A percentile compares a stretch with the other conserved stretches of the same genome.
These are phyloP conservation scores for Anhinga anhinga DNA, from an alignment of 2,113 vertebrate species.

Conservation along the genomic window DNA sequence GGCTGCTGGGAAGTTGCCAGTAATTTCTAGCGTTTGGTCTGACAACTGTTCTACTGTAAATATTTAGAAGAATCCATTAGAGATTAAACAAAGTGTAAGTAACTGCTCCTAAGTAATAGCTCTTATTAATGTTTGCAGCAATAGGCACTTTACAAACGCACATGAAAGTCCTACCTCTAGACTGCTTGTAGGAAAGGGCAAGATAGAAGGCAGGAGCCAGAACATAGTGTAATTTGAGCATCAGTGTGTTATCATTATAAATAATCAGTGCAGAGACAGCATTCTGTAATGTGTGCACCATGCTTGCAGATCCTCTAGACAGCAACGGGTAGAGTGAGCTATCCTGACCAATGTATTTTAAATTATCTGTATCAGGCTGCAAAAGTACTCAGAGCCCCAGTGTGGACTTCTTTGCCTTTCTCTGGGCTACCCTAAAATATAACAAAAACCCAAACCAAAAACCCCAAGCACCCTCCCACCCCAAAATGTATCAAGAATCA, in stretches of 20 bases:
- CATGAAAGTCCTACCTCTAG: background rate
- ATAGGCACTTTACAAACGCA: background rate
- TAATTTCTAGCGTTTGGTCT: conserved; percentile 67
- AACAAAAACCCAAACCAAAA: background rate
- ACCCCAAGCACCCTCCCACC: background rate
- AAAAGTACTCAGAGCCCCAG: background rate
- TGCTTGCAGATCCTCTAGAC: conserved; percentile 11
- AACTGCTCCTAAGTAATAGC: conserved; percentile 70
- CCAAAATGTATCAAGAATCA: background rate
- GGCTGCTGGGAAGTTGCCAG: conserved; percentile 47
- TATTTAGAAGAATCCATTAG: conserved; percentile 77
- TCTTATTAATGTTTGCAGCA: conserved; percentile 66
- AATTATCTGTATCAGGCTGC: background rate
- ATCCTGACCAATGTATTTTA: background rate
- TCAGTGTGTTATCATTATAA: conserved; percentile 50
- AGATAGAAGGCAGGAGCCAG: conserved; percentile 21
- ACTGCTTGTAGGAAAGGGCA: background rate
- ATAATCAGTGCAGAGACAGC: conserved; percentile 35
- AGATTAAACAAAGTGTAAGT: conserved; percentile 77
- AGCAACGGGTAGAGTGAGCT: background rate
- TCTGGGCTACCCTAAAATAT: background rate
- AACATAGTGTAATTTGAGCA: conserved; percentile 18
- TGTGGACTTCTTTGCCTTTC: background rate
- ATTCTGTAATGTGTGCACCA: background rate
- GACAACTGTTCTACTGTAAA: conserved; percentile 75